Evolutionary conservation across 1,140 invertebrate species (phyloP), one percentile per base, ranked within the genome.

Genomic region (Acyrthosiphon pisum): DNA sequence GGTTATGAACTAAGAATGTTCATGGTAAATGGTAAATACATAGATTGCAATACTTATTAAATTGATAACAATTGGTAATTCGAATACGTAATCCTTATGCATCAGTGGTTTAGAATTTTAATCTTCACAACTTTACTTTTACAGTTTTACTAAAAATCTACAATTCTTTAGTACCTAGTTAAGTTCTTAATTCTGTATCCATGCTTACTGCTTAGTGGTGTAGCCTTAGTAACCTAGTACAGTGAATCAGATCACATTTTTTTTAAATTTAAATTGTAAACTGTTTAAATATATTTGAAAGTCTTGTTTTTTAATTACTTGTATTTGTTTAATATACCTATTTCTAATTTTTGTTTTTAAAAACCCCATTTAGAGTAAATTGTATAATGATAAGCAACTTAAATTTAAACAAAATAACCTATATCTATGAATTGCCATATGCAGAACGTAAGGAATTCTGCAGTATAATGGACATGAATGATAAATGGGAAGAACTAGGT

Each of bases 401-500:
- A 50, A 56, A 86, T 30, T 26, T 83, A 56, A 83, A 76, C 14
- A n/a, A 83, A 35, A 86, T 11, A 56, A 53, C 37, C 30, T 37
- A 86, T 60, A 41, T 86, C 26, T 97, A 98, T 94, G 95, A 98
- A 83, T 95, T 98, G 91, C 97, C 98, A 18, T 97, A 96, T 94
- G 94, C 95, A 41, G 96, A 96, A 94, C 96, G 97, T 93, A 96
- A 96, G 93, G 96, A 97, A 94, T 94, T 98, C 37, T 98, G 97
- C 94, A 95, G 96, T 94, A 96, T 98, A 94, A 95, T 98, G 83
- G 98, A 98, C 95, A 95, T 96, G 87, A 96, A 97, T 94, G 96
- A 97, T 94, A 96, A 96, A 94, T 98, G 98, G 98, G 96, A 97
- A 94, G 96, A 97, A 94, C 95, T 98, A 94, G 97, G 97, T 94